These are phyloP conservation scores for Microplitis mediator DNA, from an alignment of 1,140 invertebrate genomes.

Conservation along the genomic window DNA sequence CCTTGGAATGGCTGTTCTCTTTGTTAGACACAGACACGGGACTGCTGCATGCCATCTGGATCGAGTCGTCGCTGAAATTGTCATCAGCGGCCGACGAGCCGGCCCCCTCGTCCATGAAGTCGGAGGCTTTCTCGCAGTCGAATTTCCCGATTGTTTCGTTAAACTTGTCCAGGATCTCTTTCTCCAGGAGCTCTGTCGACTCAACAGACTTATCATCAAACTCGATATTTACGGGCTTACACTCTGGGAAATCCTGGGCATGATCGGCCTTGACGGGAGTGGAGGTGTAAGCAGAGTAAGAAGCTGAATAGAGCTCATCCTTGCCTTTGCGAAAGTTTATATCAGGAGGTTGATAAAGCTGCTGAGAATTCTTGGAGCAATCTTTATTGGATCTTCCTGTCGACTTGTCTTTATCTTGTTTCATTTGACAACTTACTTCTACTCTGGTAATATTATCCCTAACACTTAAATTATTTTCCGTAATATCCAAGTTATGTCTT, in stretches of 20 bases:
- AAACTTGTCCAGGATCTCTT: conserved; percentile 48
- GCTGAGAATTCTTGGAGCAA: conserved; percentile 10
- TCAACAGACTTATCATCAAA: not conserved
- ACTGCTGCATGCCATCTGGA: conserved; percentile 38
- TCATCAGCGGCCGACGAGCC: conserved; percentile 28
- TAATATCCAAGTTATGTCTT: not conserved
- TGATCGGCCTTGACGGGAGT: not conserved
- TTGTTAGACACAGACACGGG: conserved; percentile 25
- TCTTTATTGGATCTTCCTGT: not conserved
- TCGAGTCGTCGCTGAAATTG: conserved; percentile 51
- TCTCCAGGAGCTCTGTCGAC: conserved; percentile 37
- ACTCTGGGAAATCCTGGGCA: not conserved
- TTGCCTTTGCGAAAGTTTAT: conserved; percentile 24
- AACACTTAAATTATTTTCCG: no score
- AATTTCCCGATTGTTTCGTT: conserved; percentile 55
- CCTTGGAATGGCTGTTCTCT: conserved; percentile 28
- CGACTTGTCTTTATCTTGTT: not conserved
- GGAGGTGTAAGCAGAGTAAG: no score
- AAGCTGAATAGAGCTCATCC: not conserved
- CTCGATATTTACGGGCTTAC: not conserved
- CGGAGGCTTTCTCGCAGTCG: conserved; percentile 33
- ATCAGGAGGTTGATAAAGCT: conserved; percentile 18
- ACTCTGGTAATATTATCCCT: no score
- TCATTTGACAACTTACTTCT: not conserved
- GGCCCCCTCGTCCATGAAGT: conserved; percentile 21